Percentiles rank a stretch among this genome's conserved stretches.
These are phyloP conservation scores for Microctonus brassicae DNA, from an alignment of 2,888 invertebrate genomes.

Conservation along the genomic window DNA sequence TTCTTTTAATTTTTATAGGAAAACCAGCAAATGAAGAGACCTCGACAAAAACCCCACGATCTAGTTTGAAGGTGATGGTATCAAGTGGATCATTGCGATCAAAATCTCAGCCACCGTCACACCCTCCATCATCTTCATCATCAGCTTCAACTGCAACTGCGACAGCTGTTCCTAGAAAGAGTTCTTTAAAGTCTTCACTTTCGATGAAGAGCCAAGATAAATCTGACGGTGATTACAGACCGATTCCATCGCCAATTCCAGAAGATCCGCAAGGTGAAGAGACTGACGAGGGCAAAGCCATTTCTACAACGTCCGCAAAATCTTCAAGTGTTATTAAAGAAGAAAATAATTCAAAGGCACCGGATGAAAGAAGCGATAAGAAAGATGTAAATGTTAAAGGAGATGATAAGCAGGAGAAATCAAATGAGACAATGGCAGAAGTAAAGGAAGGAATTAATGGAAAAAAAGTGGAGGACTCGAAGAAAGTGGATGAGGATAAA, in stretches of 20 bases:
- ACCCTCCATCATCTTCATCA: conserved; percentile 14
- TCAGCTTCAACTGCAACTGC: neutral
- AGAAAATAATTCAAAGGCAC: conserved; percentile 35
- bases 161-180: conserved; percentile 48
- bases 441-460: too few species aligned
- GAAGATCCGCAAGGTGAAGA: conserved; percentile 69
- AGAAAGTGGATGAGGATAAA: neutral
- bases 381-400: too few species aligned
- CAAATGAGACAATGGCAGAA: too few species aligned
- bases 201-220: conserved; percentile 52
- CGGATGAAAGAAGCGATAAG: neutral
- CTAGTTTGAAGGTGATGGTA: conserved; percentile 45
- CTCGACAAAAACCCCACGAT: conserved; percentile 36
- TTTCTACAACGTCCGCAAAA: conserved; percentile 63
- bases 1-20: conserved; percentile 9
- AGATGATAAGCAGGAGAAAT: too few species aligned
- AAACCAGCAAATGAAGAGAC: conserved; percentile 26
- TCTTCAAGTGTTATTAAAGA: conserved; percentile 31
- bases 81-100: conserved; percentile 29
- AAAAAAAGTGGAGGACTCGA: too few species aligned
- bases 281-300: conserved; percentile 59
- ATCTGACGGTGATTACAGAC: conserved; percentile 24
- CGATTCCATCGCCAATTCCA: conserved; percentile 74
- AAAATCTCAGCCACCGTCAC: conserved; percentile 24
- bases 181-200: conserved; percentile 48